Percentiles rank a stretch among this genome's conserved stretches.
These are phyloP conservation scores for Dynastes tityus DNA, from an alignment of 2,888 invertebrate genomes.

Conservation along the genomic window DNA sequence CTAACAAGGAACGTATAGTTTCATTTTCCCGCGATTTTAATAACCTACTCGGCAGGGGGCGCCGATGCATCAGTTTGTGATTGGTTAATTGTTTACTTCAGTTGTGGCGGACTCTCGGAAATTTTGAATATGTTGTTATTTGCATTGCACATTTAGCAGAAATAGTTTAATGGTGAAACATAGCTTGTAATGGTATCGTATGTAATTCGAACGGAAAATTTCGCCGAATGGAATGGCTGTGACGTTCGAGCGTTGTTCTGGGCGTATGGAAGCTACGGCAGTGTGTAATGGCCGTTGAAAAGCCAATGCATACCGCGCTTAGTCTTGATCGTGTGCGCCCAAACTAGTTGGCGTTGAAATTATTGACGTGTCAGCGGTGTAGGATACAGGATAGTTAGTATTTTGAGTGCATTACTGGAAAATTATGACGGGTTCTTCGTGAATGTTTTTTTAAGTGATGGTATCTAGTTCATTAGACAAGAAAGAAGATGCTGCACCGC, in stretches of 20 bases:
- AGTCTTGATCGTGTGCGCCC: slow-evolving; percentile 51
- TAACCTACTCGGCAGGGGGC: slow-evolving; percentile 35
- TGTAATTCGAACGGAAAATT: slow-evolving; percentile 45
- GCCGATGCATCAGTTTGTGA: slow-evolving; percentile 52
- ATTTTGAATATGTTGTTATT: slow-evolving; percentile 67
- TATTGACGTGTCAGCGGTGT: slow-evolving; percentile 59
- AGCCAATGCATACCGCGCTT: slow-evolving; percentile 50
- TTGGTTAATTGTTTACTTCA: slow-evolving; percentile 64
- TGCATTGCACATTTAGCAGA: slow-evolving; percentile 52
- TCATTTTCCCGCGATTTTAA: slow-evolving; percentile 31
- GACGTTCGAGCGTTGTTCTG: slow-evolving; percentile 56
- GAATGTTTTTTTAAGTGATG: slow-evolving; percentile 58
- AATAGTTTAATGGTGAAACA: slow-evolving; percentile 24
- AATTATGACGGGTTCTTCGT: slow-evolving; percentile 52
- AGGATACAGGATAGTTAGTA: slow-evolving; percentile 26
- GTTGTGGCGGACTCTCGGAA: slow-evolving; percentile 66
- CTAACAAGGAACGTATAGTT: not conserved
- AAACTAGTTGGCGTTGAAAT: slow-evolving; percentile 56
- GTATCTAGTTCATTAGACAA: slow-evolving; percentile 57
- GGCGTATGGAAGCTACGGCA: slow-evolving; percentile 62
- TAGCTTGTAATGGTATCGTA: not conserved
- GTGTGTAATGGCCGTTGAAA: slow-evolving; percentile 53
- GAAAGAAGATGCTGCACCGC: slow-evolving; percentile 54
- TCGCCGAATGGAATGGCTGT: slow-evolving; percentile 23
- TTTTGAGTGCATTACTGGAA: slow-evolving; percentile 23